Evolutionary conservation across 1,140 invertebrate genomes (phyloP), one percentile per base, ranked within the genome.

Genomic region (Halesus radiatus): DNA sequence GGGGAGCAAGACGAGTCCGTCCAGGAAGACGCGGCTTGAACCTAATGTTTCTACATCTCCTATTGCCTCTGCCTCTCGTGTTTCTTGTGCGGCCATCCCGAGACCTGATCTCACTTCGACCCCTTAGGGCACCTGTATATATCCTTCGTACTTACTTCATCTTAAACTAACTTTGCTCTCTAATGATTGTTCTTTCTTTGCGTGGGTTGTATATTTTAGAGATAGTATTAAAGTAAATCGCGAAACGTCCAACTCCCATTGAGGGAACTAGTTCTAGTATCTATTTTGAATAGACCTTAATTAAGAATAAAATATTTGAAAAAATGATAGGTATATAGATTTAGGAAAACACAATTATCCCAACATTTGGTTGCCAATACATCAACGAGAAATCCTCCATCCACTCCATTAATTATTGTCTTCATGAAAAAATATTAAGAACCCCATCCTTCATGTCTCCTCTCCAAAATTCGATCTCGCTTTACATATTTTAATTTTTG

Each of bases 1-100:
- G 87, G 86, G 54, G 88, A 88, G 18, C 75, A 83, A 15, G 81
- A 85, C 80, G 73, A 76, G 68, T 52, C 76, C 53, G 37, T 37
- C 58, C 45, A 26, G 60, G 53, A 68, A 26, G 56, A 45, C 56
- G 54, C 58, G 74, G 74, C 74, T 16, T 79, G 20, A 78, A 32
- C 52, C 32, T 26, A 16, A 18, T 53, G 8, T n/a, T 62, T 68
- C 50, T 32, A 37, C 23, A 22, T 29, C 18, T 20, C 32, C 37
- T 50, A 15, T 60, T 32, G 29, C 52, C 52, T 54, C 54, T 29
- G 54, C 74, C 52, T 54, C 58, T 76, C 74, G 74, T 76, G 58
- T 76, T 76, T 76, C 74, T 68, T 78, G 76, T 78, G 76, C 76
- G 76, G 76, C 76, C 76, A 78, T 78, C 76, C 76, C 76, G 76